Conservation (phyloP, 2,797 vertebrate species). For the Corythornis leucogaster region DNA sequence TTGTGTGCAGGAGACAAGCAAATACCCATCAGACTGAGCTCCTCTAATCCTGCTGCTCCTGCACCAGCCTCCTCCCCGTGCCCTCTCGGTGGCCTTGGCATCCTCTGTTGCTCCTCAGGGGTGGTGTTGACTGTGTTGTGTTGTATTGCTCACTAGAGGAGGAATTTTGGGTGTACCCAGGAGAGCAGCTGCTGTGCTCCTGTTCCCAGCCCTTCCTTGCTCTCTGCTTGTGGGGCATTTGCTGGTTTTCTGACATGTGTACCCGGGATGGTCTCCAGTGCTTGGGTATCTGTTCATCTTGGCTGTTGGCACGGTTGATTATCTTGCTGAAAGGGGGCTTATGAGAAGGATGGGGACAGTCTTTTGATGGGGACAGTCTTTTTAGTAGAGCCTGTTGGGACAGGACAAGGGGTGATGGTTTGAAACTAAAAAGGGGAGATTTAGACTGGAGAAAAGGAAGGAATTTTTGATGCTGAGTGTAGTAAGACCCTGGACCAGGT, state of each 20-base stretch:
- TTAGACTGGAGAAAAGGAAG: neutral
- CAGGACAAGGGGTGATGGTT: neutral
- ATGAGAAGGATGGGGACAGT: neutral
- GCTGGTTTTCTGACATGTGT: neutral
- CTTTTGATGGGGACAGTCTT: neutral
- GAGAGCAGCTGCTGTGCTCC: neutral
- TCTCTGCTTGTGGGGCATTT: neutral
- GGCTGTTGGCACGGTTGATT: accelerated
- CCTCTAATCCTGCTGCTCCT: neutral
- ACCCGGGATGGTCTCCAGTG: accelerated
- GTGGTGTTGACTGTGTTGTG: neutral
- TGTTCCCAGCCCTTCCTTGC: neutral
- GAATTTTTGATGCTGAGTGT: neutral
- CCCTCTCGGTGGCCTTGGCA: neutral
- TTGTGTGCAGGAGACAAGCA: neutral
- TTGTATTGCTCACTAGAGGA: neutral
- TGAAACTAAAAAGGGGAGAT: neutral
- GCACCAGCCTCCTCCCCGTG: neutral
- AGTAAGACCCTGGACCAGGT: neutral
- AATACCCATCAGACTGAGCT: neutral
- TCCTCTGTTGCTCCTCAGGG: neutral
- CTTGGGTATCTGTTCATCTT: accelerated
- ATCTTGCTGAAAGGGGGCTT: neutral
- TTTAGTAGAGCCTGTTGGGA: neutral
- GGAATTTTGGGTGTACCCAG: accelerated